These are phyloP conservation scores for Echeneis naucrates DNA, from an alignment of 2,797 vertebrate species.

Conservation along the genomic window DNA sequence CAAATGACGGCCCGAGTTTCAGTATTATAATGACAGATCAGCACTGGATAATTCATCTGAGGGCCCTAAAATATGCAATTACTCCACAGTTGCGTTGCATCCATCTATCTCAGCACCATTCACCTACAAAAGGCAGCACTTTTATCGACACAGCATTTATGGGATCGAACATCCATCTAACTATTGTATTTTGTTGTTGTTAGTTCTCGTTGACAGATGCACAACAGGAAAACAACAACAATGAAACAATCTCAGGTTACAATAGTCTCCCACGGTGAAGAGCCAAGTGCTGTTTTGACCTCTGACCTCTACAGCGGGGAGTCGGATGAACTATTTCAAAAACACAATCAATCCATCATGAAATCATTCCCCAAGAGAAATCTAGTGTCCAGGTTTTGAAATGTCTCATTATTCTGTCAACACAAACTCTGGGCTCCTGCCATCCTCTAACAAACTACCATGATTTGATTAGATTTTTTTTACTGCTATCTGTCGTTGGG, in stretches of 20 bases:
- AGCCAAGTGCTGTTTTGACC: constrained; percentile 36
- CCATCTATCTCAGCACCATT: constrained; percentile 64
- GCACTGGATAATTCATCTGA: constrained; percentile 76
- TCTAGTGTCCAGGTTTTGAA: constrained; percentile 33
- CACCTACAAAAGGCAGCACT: constrained; percentile 34
- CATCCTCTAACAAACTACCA: constrained; percentile 4
- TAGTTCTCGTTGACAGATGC: constrained; percentile 20
- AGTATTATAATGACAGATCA: constrained; percentile 67
- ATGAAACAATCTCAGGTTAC: background rate
- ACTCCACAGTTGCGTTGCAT: constrained; percentile 66
- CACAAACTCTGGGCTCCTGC: constrained; percentile 28
- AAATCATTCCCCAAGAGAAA: constrained; percentile 42
- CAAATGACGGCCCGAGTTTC: constrained; percentile 62
- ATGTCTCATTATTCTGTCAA: constrained; percentile 60
- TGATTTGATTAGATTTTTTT: constrained; percentile 38
- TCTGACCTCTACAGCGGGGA: constrained; percentile 17
- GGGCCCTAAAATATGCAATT: constrained; percentile 79
- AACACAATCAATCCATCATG: constrained; percentile 50
- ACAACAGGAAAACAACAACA: constrained; percentile 24
- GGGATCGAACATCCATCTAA: constrained; percentile 34
- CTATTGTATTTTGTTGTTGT: constrained; percentile 17
- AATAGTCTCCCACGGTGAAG: constrained; percentile 4
- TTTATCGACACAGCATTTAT: constrained; percentile 33
- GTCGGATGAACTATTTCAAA: constrained; percentile 32
- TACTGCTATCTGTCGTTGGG: constrained; percentile 29